Percentiles rank a stretch among this genome's conserved stretches.
Conservation (phyloP, 2,113 vertebrate species). For the Albula glossodonta region DNA sequence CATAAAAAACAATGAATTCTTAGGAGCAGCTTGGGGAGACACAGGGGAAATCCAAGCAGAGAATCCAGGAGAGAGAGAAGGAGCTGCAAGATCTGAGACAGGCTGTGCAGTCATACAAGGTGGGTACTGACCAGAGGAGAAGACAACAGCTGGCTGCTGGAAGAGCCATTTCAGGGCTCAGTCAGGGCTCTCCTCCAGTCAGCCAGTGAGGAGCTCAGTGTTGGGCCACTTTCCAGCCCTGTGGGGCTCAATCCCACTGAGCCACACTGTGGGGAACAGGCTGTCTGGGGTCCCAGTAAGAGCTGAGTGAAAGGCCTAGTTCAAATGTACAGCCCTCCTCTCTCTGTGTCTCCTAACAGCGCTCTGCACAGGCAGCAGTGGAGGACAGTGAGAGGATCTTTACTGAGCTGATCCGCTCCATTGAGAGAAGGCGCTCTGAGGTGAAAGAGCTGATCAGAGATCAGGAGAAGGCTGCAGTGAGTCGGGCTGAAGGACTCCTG, state of each 20-base stretch:
- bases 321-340: background rate
- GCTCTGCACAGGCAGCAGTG: conserved; percentile 46
- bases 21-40: too few species aligned
- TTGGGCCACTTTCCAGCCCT: too few species aligned
- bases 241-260: too few species aligned
- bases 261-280: too few species aligned
- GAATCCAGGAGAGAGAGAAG: conserved; percentile 46
- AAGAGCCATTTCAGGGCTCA: too few species aligned
- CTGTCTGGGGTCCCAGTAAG: too few species aligned
- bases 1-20: too few species aligned
- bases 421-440: conserved; percentile 10
- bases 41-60: too few species aligned
- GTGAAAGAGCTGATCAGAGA: background rate
- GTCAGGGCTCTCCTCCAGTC: too few species aligned
- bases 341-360: conserved; percentile 13
- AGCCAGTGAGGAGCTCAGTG: too few species aligned
- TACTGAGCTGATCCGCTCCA: conserved; percentile 27
- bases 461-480: conserved; percentile 6
- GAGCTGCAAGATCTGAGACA: conserved; percentile 7
- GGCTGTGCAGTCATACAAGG: background rate
- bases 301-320: too few species aligned
- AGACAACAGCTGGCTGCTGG: background rate
- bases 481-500: background rate
- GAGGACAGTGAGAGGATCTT: conserved; percentile 71
- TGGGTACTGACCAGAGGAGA: conserved; percentile 11